These are phyloP conservation scores for Centropus bengalensis DNA, from an alignment of 2,113 vertebrate species.

Conservation along the genomic window DNA sequence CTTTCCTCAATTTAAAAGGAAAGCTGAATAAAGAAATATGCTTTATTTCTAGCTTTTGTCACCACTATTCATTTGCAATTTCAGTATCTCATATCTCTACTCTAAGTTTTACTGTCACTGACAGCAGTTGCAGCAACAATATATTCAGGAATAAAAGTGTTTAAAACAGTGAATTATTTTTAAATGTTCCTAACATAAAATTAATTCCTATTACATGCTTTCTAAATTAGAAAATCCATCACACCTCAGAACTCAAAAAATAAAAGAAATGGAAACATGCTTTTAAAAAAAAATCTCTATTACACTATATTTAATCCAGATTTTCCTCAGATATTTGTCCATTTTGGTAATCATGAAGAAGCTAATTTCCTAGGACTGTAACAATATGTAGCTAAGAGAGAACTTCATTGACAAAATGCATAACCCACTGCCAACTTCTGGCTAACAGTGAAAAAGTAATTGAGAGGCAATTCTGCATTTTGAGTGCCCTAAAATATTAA, in stretches of 20 bases:
- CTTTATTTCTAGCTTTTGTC: conserved; percentile 15
- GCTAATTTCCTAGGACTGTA: neutral
- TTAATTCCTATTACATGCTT: neutral
- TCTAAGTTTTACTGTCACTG: neutral
- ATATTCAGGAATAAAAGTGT: neutral
- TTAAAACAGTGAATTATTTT: neutral
- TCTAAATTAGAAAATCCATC: neutral
- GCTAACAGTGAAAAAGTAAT: neutral
- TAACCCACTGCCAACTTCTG: neutral
- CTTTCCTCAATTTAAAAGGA: neutral
- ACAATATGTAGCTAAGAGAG: neutral
- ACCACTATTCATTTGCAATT: neutral
- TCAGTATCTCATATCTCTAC: neutral
- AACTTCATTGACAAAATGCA: neutral
- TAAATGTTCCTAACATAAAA: neutral
- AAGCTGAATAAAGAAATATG: neutral
- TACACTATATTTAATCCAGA: neutral
- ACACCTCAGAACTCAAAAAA: neutral
- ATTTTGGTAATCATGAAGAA: neutral
- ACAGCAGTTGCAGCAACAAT: neutral
- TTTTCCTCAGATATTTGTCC: neutral
- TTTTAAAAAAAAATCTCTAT: neutral
- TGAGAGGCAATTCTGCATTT: neutral
- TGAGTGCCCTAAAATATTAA: neutral
- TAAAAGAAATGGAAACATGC: neutral